Percentiles rank a stretch among this genome's conserved stretches.
These are phyloP conservation scores for Drosophila flavopinicola DNA, from an alignment of 2,888 invertebrate genomes.

Conservation along the genomic window DNA sequence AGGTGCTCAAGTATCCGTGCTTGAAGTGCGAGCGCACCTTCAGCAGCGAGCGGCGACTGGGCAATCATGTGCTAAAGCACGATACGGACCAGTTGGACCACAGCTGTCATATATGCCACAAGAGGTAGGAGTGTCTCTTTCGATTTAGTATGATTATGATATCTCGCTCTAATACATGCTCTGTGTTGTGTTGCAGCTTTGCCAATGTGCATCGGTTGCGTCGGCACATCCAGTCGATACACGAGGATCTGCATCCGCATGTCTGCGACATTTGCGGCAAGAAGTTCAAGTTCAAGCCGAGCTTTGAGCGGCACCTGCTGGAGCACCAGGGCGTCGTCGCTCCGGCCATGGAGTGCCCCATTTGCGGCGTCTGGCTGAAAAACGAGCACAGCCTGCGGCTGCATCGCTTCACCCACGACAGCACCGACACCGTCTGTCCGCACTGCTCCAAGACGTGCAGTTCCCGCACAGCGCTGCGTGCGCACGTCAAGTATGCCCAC, in stretches of 20 bases:
- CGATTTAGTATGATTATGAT: background rate
- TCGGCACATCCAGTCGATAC: slow-evolving; percentile 77
- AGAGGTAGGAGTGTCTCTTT: slow-evolving; percentile 47
- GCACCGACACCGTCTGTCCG: slow-evolving; percentile 62
- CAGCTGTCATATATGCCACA: slow-evolving; percentile 63
- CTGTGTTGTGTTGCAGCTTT: slow-evolving; percentile 53
- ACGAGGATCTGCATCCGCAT: slow-evolving; percentile 75
- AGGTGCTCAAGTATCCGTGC: slow-evolving; percentile 65
- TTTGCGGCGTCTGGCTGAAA: slow-evolving; percentile 78
- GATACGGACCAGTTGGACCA: slow-evolving; percentile 70
- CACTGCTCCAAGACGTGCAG: slow-evolving; percentile 72
- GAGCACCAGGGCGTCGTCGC: slow-evolving; percentile 80
- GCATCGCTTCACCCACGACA: slow-evolving; percentile 70
- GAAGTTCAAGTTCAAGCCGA: slow-evolving; percentile 79
- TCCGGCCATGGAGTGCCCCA: slow-evolving; percentile 74
- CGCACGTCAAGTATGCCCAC: slow-evolving; percentile 77
- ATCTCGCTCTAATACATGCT: slow-evolving; percentile 5
- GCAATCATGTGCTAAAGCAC: slow-evolving; percentile 64
- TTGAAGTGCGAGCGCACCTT: slow-evolving; percentile 67
- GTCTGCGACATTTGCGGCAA: slow-evolving; percentile 81
- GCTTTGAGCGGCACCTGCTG: slow-evolving; percentile 75
- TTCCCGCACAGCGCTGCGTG: slow-evolving; percentile 75
- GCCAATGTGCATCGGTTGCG: slow-evolving; percentile 71
- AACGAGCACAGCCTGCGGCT: slow-evolving; percentile 74
- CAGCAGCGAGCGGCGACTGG: slow-evolving; percentile 64